These are phyloP conservation scores for pig (Sus scrofa) DNA, from an alignment of 2,113 vertebrate species.

Conservation along the genomic window T2T-Sscrofa CM000824.6:122349001-122349500, in stretches of 20 bases:
- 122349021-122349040: constrained; percentile 33
- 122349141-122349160: not conserved
- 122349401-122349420: constrained; percentile 23
- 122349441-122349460: constrained; percentile 34
- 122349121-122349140: constrained; percentile 6
- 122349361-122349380: constrained; percentile 33
- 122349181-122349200: not conserved
- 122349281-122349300: constrained; percentile 46
- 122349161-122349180: not conserved
- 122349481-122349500: not conserved
- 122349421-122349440: constrained; percentile 25
- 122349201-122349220: not conserved
- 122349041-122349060: not conserved
- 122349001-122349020: constrained; percentile 21
- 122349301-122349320: constrained; percentile 62
- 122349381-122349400: not conserved
- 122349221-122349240: constrained; percentile 15
- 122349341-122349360: not conserved
- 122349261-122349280: constrained; percentile 47
- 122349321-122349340: constrained; percentile 26
- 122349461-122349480: constrained; percentile 14
- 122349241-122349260: not conserved
- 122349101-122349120: constrained; percentile 14
- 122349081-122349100: not conserved
- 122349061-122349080: not conserved